Evolutionary conservation across 2,888 invertebrate genomes (phyloP), one percentile per base, ranked within the genome.

Genomic region (Heliconius charithonia): DNA sequence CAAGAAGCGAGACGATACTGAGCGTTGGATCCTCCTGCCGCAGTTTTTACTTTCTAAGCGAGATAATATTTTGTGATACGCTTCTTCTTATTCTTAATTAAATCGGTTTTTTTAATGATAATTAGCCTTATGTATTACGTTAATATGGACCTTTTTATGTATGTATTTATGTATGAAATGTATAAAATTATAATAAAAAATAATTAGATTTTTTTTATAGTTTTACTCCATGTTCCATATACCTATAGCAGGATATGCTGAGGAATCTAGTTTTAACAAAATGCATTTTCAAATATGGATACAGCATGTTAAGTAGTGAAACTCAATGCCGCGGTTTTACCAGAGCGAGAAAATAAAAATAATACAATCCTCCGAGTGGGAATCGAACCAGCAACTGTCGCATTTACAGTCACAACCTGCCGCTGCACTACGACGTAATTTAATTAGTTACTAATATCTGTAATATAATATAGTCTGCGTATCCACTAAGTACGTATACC

Each of bases 1-100:
- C 90, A 91, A 81, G 84, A 81, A 91, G 89, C 93, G 92, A 89
- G 88, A 93, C 94, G 90, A 85, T 87, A 87, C 86, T 85, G 86
- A 80, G 87, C 88, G 89, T 89, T 83, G 83, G 84, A 82, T 88
- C 86, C 86, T 85, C 85, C 83, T 81, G 83, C 76, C 84, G 82
- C 82, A 82, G 82, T 81, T 84, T 72, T 85, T 85, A 87, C 89
- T 89, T 89, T 89, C 89, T 89, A 89, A 87, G 86, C 84, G 81
- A 82, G 82, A 85, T 84, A 84, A 83, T 82, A 81, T 82, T 83
- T 83, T 82, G 83, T 83, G 83, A 85, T 85, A 85, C 83, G 85
- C 83, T 45, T 62, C 83, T 45, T 62, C 74, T 79, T 56, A 22
- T 56, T 79, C 75, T 76, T 76, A 80, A 80, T 80, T 81, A 77